Percentiles rank a stretch among this genome's conserved stretches.
These are phyloP conservation scores for Ochotona curzoniae DNA, from an alignment of 2,113 vertebrate species.

Conservation along the genomic window DNA sequence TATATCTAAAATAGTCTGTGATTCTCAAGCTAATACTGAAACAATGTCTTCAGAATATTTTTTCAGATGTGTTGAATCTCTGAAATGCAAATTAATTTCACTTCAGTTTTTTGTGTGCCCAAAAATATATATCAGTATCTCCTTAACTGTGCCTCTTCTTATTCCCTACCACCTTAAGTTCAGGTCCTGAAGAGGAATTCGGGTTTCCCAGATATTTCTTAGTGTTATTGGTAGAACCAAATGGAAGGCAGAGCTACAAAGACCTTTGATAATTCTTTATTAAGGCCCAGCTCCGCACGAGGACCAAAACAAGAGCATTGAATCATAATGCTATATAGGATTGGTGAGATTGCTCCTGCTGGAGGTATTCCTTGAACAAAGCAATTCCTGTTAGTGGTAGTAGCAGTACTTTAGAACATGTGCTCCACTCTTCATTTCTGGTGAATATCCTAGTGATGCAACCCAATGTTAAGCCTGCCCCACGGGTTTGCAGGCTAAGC, in stretches of 20 bases:
- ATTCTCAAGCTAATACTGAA: neutral
- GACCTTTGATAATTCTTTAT: neutral
- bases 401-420: neutral
- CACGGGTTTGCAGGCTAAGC: too few species aligned
- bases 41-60: slow-evolving; percentile 1
- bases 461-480: neutral
- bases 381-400: neutral
- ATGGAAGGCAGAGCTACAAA: neutral
- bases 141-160: neutral
- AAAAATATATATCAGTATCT: neutral
- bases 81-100: slow-evolving; percentile 29
- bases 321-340: neutral
- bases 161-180: neutral
- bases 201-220: neutral
- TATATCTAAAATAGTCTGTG: neutral
- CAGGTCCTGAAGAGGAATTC: neutral
- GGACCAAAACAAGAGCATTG: neutral
- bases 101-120: neutral
- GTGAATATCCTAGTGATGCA: neutral
- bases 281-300: neutral
- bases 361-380: neutral
- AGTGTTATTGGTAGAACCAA: neutral
- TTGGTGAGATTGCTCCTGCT: neutral
- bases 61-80: neutral
- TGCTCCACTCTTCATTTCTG: neutral